Conservation (phyloP, 1,140 invertebrate species). For the Homalodisca vitripennis region DNA sequence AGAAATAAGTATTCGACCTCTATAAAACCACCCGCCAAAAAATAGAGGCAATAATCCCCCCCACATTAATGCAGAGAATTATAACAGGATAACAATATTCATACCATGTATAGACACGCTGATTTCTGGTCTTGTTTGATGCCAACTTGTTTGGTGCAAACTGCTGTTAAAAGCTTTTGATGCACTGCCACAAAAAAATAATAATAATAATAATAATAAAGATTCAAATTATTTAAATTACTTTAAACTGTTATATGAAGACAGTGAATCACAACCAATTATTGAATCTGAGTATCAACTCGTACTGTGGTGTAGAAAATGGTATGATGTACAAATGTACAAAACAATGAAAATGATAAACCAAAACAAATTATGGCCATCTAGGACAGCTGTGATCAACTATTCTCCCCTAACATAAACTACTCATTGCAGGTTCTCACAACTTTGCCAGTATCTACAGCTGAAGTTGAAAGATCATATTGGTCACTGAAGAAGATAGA, state of each 20-base stretch:
- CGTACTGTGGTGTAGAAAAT: not conserved
- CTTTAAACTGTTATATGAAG: not conserved
- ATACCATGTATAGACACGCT: not conserved
- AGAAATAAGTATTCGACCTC: constrained; percentile 7
- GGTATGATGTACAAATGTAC: too few species aligned
- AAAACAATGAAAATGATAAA: too few species aligned
- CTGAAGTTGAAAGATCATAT: too few species aligned
- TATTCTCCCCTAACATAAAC: too few species aligned
- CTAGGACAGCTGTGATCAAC: too few species aligned
- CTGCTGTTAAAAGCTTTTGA: not conserved
- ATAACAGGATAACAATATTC: constrained; percentile 2
- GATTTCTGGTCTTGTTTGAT: not conserved
- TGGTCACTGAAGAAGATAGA: too few species aligned
- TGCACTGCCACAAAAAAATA: not conserved
- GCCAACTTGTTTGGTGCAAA: not conserved
- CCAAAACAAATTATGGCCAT: too few species aligned
- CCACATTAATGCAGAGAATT: constrained; percentile 6
- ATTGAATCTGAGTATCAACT: constrained; percentile 2
- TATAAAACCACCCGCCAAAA: not conserved
- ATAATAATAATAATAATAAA: not conserved
- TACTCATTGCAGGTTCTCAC: too few species aligned
- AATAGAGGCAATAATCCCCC: constrained; percentile 18
- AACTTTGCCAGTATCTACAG: too few species aligned
- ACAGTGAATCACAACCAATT: not conserved
- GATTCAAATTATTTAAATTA: not conserved